Evolutionary conservation across 2,888 invertebrate genomes (phyloP), one percentile per base, ranked within the genome.

Genomic region (Augochlorella aurata): DNA sequence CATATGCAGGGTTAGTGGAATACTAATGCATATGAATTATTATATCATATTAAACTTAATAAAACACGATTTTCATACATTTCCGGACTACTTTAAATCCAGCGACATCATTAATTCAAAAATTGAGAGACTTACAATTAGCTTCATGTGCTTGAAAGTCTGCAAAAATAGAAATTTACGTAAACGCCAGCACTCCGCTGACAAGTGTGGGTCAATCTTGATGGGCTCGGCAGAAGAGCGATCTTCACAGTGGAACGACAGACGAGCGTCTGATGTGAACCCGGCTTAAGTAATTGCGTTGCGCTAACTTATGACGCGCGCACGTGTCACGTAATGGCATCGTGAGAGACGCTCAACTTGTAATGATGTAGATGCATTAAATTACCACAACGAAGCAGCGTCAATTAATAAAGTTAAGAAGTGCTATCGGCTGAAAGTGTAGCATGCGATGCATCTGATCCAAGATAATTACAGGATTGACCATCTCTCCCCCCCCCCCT

Each of bases 391-490:
- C 84, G 84, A 81, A 78, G 74, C 79, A 66, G 79, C 44, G 77
- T 77, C 80, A 84, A 87, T 87, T 85, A 87, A 87, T 85, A 82
- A 87, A 85, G 80, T 87, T 84, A 87, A 82, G 84, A 85, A 87
- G 85, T 75, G 69, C 85, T 74, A 72, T 29, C 58, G 79, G 79
- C 85, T 72, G 63, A 82, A 83, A 83, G 81, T 85, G 77, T 71
- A 61, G 66, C 65, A 54, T 45, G 69, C 73, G 74, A 78, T 71
- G 65, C 74, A 67, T 50, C 47, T 81, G 80, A 65, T 74, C 58
- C 47, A 61, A 63, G 80, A 67, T 81, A 83, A 85, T 85, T 83
- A 83, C 73, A 52, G 66, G 29, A 21, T 18, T 74, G 54, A 74
- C 47, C 45, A 44, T 29, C 75, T 66, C n/a, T 52, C 52, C 52